Percentiles rank a stretch among this genome's conserved stretches.
Evolutionary conservation across 2,113 vertebrate species (phyloP).

Genomic region (Otus sunia): DNA sequence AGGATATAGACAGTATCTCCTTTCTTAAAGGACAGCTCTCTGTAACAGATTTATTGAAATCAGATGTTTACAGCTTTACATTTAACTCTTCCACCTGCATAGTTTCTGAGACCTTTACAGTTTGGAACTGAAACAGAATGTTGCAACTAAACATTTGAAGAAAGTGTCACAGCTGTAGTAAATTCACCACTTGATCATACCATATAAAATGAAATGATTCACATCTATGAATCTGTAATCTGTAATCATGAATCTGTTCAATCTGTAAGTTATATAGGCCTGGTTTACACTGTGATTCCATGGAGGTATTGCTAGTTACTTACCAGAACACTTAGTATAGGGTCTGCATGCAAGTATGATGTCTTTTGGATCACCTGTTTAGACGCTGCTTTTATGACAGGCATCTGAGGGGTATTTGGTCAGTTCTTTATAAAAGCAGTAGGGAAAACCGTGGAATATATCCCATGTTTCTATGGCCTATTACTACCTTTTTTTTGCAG

Average conservation of each 20-base stretch:
- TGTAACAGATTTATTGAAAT: conserved; percentile 73
- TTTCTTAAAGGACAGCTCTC: conserved; percentile 97
- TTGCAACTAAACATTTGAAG: background rate
- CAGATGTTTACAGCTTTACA: conserved; percentile 9
- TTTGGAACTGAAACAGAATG: background rate
- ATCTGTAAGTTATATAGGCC: background rate
- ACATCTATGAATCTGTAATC: background rate
- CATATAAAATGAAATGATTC: background rate
- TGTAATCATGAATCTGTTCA: background rate
- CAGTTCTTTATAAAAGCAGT: background rate
- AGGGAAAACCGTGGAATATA: background rate
- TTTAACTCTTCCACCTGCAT: background rate
- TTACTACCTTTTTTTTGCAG: background rate
- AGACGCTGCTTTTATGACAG: background rate
- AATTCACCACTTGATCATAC: background rate
- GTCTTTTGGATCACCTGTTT: background rate
- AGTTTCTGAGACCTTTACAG: background rate
- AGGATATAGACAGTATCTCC: conserved; percentile 95
- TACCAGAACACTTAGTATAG: background rate
- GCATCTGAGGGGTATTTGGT: background rate
- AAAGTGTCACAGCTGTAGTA: background rate
- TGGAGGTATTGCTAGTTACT: background rate
- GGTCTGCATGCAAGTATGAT: background rate
- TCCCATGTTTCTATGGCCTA: background rate
- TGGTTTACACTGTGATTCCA: background rate